Conservation (phyloP, 2,113 vertebrate species). For the Turnix velox region DNA sequence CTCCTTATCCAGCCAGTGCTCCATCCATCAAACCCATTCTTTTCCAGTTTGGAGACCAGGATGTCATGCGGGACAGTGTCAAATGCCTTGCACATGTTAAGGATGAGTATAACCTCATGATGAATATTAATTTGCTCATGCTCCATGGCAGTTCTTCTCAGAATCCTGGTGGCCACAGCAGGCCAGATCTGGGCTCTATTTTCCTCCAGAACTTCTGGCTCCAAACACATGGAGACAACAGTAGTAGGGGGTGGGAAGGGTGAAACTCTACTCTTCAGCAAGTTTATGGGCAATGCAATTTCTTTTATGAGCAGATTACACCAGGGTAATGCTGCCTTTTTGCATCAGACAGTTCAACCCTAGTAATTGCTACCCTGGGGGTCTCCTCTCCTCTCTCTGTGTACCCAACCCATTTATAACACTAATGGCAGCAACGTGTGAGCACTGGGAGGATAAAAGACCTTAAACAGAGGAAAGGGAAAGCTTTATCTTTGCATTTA, state of each 20-base stretch:
- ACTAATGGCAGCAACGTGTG: not conserved
- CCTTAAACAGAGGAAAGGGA: constrained; percentile 15
- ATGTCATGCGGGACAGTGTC: too few species aligned
- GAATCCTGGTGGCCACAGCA: not conserved
- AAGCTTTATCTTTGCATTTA: not conserved
- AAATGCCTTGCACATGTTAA: too few species aligned
- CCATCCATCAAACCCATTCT: too few species aligned
- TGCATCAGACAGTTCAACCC: constrained; percentile 62
- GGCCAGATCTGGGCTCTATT: not conserved
- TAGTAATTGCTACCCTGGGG: constrained; percentile 66
- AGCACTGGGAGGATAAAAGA: constrained; percentile 24
- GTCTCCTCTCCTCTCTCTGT: not conserved
- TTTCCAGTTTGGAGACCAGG: too few species aligned
- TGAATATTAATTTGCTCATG: not conserved
- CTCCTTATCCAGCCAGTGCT: too few species aligned
- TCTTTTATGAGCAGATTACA: constrained; percentile 71
- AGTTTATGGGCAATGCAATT: constrained; percentile 68
- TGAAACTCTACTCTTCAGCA: constrained; percentile 21
- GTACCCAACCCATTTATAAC: constrained; percentile 36
- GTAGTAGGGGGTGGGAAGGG: too few species aligned
- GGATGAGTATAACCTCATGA: not conserved
- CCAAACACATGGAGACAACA: not conserved
- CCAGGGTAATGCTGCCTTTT: constrained; percentile 46
- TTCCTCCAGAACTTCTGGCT: not conserved
- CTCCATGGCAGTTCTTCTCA: not conserved